Percentiles rank a stretch among this genome's conserved stretches.
These are phyloP conservation scores for Chironomus riparius DNA, from an alignment of 2,888 invertebrate genomes.

Conservation along the genomic window DNA sequence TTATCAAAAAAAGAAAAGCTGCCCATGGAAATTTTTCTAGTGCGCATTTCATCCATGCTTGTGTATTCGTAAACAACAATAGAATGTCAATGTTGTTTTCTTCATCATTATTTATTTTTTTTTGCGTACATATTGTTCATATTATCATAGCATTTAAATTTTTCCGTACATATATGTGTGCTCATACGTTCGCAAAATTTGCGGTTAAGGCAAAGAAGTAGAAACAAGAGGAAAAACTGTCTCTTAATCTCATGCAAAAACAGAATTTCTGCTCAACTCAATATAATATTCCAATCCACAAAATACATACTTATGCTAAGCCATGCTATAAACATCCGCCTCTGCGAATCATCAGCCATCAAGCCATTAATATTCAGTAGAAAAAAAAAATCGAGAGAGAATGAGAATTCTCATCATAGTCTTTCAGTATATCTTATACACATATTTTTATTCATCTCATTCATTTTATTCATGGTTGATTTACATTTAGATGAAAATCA, in stretches of 20 bases:
- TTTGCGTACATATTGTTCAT: neutral
- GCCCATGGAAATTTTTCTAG: no score
- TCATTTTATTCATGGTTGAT: neutral
- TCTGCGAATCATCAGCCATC: slow-evolving; percentile 3
- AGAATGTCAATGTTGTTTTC: neutral
- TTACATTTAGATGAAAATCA: slow-evolving; percentile 23
- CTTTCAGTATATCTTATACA: neutral
- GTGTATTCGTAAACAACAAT: neutral
- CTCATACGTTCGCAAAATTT: neutral
- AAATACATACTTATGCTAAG: neutral
- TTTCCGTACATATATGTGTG: neutral
- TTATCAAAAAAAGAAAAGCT: no score
- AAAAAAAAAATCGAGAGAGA: neutral
- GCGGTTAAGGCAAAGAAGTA: neutral
- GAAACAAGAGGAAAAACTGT: neutral
- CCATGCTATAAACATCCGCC: neutral
- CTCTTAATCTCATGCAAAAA: neutral
- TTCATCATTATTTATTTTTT: neutral
- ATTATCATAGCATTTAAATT: no score
- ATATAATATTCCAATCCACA: neutral
- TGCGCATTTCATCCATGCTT: no score
- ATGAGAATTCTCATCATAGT: neutral
- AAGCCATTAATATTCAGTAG: slow-evolving; percentile 7
- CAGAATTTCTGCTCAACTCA: neutral
- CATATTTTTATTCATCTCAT: neutral